phyloP scores from a whole-genome alignment of 1,140 invertebrate species.

The Papilio polyxenes region DNA sequence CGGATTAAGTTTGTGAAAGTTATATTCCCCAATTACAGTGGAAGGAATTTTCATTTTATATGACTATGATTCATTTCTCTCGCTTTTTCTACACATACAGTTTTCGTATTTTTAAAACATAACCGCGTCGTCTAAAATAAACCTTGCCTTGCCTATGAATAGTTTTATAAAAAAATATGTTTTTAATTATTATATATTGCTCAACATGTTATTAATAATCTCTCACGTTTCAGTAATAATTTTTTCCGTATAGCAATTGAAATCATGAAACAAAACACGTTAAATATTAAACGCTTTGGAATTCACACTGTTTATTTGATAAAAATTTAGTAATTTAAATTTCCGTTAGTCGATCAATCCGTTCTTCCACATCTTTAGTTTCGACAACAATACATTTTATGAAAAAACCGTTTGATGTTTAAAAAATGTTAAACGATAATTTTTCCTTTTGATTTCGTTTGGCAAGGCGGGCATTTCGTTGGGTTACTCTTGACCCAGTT shows the following conservation, averaged over 20 bases:
- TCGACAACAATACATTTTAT: too few relatives aligned
- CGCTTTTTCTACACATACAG: too few relatives aligned
- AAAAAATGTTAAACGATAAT: too few relatives aligned
- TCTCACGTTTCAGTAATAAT: neutral
- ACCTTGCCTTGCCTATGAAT: neutral
- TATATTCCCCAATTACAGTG: neutral
- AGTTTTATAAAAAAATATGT: neutral
- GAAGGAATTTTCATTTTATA: too few relatives aligned
- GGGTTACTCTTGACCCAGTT: conserved; percentile 67
- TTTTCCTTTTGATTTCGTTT: conserved; percentile 28
- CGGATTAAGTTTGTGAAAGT: neutral
- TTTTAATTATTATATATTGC: neutral
- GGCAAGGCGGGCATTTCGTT: conserved; percentile 21
- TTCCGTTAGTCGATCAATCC: neutral
- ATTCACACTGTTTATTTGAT: neutral
- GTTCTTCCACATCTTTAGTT: neutral
- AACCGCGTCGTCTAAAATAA: too few relatives aligned
- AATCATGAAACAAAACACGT: neutral
- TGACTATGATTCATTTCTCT: too few relatives aligned
- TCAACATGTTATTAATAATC: neutral
- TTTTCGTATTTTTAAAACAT: too few relatives aligned
- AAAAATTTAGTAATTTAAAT: neutral
- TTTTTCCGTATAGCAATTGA: neutral
- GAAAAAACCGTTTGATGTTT: too few relatives aligned
- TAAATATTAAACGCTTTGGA: neutral